Evolutionary conservation across 1,140 invertebrate species (phyloP).

Genomic region (Parasteatoda tepidariorum): DNA sequence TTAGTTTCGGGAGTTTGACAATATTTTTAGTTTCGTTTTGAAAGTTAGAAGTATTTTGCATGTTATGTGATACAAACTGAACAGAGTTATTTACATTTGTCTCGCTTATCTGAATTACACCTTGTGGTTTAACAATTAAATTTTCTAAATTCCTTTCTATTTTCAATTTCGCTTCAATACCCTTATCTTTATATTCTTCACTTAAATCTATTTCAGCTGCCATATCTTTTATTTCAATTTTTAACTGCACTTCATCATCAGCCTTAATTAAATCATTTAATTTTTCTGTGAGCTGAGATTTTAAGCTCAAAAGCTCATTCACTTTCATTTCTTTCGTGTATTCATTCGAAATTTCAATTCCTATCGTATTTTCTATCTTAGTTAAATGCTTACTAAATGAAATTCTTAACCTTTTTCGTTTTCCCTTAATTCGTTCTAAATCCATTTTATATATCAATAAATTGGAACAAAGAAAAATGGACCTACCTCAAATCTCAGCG

Average conservation of each 20-base stretch:
- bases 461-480: no score
- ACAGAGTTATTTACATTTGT: not conserved
- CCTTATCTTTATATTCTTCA: not conserved
- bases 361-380: no score
- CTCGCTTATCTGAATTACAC: not conserved
- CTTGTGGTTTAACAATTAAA: not conserved
- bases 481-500: no score
- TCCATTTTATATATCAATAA: no score
- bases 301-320: not conserved
- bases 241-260: not conserved
- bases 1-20: not conserved
- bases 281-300: constrained; percentile 50
- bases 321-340: not conserved
- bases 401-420: no score
- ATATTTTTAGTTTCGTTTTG: not conserved
- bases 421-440: no score
- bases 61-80: not conserved
- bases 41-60: not conserved
- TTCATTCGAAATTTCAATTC: no score
- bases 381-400: no score
- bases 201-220: not conserved
- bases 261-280: not conserved
- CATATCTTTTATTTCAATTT: constrained; percentile 1
- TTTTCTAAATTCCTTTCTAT: not conserved
- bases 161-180: not conserved